phyloP scores from a whole-genome alignment of 2,113 vertebrate species.

The Heterotis niloticus region DNA sequence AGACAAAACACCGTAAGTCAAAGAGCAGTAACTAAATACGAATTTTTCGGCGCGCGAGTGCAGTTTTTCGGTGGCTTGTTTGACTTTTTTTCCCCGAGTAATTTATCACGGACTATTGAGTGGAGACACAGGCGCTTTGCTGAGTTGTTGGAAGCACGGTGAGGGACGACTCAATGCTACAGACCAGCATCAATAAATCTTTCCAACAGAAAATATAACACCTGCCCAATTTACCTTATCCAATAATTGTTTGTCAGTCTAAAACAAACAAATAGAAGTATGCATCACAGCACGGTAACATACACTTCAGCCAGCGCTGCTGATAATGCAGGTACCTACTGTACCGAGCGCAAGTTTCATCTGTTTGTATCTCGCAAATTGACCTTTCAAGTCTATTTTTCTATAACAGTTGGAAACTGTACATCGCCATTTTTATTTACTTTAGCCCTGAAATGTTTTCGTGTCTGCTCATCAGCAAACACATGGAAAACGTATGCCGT shows the following conservation, averaged over 20 bases:
- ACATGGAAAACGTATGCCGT: not conserved
- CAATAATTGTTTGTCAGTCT: slow-evolving; percentile 42
- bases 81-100: slow-evolving; percentile 36
- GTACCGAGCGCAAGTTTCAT: too few species aligned
- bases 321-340: not conserved
- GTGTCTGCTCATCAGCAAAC: not conserved
- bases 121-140: slow-evolving; percentile 41
- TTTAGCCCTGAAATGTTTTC: not conserved
- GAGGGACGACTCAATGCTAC: slow-evolving; percentile 31
- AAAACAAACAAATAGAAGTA: not conserved
- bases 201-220: slow-evolving; percentile 43
- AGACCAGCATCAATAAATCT: slow-evolving; percentile 39
- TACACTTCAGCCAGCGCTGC: not conserved
- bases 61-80: slow-evolving; percentile 31
- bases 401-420: not conserved
- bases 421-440: not conserved
- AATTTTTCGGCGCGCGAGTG: slow-evolving; percentile 23
- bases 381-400: not conserved
- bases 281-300: not conserved
- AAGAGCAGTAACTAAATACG: not conserved
- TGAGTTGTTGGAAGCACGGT: slow-evolving; percentile 44
- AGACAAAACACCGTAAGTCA: not conserved
- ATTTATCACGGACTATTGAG: slow-evolving; percentile 49
- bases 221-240: slow-evolving; percentile 33
- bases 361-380: too few species aligned